A percentile compares a stretch with the other conserved stretches of the same genome.
Conservation (phyloP, 2,888 invertebrate species). For the Ophioninae sp. region DNA sequence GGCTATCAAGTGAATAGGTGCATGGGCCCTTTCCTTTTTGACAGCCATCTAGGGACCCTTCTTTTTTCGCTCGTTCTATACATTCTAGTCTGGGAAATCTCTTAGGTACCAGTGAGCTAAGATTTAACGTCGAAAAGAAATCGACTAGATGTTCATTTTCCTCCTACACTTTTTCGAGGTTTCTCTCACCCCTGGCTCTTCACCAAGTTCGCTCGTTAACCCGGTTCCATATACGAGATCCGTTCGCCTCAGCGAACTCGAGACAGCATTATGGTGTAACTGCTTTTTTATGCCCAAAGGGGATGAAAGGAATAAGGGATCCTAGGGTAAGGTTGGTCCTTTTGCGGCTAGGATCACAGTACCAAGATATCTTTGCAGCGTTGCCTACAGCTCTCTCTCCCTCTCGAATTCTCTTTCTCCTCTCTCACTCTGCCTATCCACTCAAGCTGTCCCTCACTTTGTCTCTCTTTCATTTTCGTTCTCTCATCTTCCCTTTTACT, state of each 20-base stretch:
- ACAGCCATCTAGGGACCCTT: constrained; percentile 39
- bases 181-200: background rate
- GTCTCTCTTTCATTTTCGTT: constrained; percentile 34
- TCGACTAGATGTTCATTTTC: constrained; percentile 62
- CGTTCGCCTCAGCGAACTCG: constrained; percentile 49
- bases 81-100: constrained; percentile 43
- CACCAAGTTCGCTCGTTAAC: constrained; percentile 52
- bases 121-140: constrained; percentile 71
- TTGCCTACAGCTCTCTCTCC: constrained; percentile 33
- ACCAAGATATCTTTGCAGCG: constrained; percentile 56
- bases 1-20: constrained; percentile 19
- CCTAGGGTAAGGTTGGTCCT: constrained; percentile 57
- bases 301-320: constrained; percentile 63
- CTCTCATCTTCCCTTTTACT: constrained; percentile 32
- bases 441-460: constrained; percentile 15
- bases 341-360: constrained; percentile 60
- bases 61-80: constrained; percentile 40
- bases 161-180: constrained; percentile 7
- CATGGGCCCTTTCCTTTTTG: constrained; percentile 38
- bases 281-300: constrained; percentile 64
- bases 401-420: background rate
- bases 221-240: constrained; percentile 49
- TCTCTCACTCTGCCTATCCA: constrained; percentile 10
- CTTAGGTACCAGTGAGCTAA: constrained; percentile 60
- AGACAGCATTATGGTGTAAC: constrained; percentile 60